Evolutionary conservation across 2,113 vertebrate species (phyloP).

Genomic region (Rhynchopsitta pachyrhyncha): DNA sequence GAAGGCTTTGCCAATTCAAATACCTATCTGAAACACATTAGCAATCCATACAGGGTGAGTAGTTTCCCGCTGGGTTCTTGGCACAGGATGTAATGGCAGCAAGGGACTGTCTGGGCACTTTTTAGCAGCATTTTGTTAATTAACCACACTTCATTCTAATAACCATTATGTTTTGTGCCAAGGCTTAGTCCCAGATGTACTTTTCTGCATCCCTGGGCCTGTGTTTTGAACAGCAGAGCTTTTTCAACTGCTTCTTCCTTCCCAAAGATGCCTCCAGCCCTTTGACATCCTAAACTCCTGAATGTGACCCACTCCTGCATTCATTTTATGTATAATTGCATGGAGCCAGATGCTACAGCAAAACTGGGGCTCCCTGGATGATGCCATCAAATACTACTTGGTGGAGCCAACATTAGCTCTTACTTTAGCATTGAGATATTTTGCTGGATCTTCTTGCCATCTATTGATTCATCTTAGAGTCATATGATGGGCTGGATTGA

Average conservation of each 20-base stretch:
- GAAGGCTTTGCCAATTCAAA: background rate
- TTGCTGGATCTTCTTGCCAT: background rate
- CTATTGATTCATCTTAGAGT: background rate
- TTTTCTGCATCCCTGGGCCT: background rate
- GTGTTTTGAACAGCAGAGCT: background rate
- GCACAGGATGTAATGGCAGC: background rate
- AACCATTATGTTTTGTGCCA: background rate
- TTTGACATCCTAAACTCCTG: background rate
- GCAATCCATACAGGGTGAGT: rapidly evolving
- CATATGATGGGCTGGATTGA: background rate
- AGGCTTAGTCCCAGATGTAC: background rate
- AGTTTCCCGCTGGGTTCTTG: background rate
- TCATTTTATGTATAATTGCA: rapidly evolving
- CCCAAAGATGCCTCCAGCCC: background rate
- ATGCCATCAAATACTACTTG: rapidly evolving
- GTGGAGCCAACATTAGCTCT: background rate
- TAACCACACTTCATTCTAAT: constrained; percentile 4
- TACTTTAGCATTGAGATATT: background rate
- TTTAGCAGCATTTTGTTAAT: background rate
- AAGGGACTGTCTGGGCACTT: background rate
- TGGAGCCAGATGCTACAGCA: rapidly evolving
- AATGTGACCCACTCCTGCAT: background rate
- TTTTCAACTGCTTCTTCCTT: background rate
- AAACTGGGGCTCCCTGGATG: background rate
- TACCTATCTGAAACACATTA: background rate